Evolutionary conservation across 2,113 vertebrate species (phyloP), one percentile per base, ranked within the genome.

Genomic region (Tupaia chinensis): DNA sequence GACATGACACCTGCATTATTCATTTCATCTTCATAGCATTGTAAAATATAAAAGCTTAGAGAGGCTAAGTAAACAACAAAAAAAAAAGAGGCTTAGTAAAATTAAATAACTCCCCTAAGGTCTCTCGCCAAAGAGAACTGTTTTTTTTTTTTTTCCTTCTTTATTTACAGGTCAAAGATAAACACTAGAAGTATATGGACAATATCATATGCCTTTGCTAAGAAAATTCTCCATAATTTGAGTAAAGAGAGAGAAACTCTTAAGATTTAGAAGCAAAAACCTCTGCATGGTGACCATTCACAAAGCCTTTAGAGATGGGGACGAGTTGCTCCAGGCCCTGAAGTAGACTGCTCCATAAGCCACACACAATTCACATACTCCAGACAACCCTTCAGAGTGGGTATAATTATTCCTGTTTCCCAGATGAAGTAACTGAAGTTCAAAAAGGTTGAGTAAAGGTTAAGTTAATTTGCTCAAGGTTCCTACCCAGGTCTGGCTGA

Each of bases 81-180:
- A 32, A 44, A 44, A 81, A 95, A 96, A 68, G 20, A 92, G 54
- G 10, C 56, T 95, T 94, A 92, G 27, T 29, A 92, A 90, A 91
- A 66, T 72, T 66, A 89, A 93, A 68, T 66, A 89, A 90, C 25
- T 74, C 32, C 22, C 70, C 60, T 34, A 34, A 2, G 27, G 56
- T 74, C 17, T 80, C n/a, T 89, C 19, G 13, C 14, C 69, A 68
- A 34, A 44, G 60, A 89, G 58, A 91, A 9, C 16, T 56, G 68
- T 19, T 12, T 32, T 92, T 92, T 87, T 92, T 87, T n/a, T 44
- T 83, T 78, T 83, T 79, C 65, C 9, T 53, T 94, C 23, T 92
- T 87, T 93, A 54, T 79, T 94, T 91, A 13, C 25, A 70, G 8
- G 25, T 34, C 34, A 94, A 79, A 83, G 32, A 60, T 70, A 95